Evolutionary conservation across 2,113 vertebrate species (phyloP).

Genomic region (Ceyx margarethae): DNA sequence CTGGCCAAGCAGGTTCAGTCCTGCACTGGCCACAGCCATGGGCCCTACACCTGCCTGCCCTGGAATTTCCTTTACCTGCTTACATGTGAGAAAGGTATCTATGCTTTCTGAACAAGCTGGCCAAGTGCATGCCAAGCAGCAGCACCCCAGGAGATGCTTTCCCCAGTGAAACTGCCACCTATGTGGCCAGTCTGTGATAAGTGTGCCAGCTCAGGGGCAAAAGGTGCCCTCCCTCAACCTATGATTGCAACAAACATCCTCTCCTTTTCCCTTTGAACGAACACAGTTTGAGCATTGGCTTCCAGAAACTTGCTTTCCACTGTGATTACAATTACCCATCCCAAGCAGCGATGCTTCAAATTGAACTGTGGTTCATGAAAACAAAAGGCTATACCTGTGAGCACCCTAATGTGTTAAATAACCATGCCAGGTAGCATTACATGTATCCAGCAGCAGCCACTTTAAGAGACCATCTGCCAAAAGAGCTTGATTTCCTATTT

Average conservation of each 20-base stretch:
- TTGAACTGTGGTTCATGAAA: slow-evolving; percentile 76
- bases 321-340: slow-evolving; percentile 69
- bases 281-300: slow-evolving; percentile 21
- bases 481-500: slow-evolving; percentile 53
- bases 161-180: background rate
- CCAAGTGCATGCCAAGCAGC: background rate
- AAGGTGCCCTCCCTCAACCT: slow-evolving; percentile 40
- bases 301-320: slow-evolving; percentile 54
- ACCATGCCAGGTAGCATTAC: slow-evolving; percentile 58
- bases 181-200: slow-evolving; percentile 36
- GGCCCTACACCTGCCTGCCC: background rate
- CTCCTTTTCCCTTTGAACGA: background rate
- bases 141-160: background rate
- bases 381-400: slow-evolving; percentile 68
- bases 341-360: slow-evolving; percentile 76
- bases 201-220: slow-evolving; percentile 30
- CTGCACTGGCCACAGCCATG: background rate
- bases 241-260: slow-evolving; percentile 24
- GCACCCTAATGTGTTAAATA: slow-evolving; percentile 76
- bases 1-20: background rate
- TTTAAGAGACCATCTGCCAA: slow-evolving; percentile 70
- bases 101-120: slow-evolving; percentile 41
- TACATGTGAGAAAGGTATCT: background rate
- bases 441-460: slow-evolving; percentile 49
- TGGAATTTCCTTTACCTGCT: slow-evolving; percentile 25